Conservation (phyloP, 2,888 invertebrate species). For the Oligia fasciuncula region DNA sequence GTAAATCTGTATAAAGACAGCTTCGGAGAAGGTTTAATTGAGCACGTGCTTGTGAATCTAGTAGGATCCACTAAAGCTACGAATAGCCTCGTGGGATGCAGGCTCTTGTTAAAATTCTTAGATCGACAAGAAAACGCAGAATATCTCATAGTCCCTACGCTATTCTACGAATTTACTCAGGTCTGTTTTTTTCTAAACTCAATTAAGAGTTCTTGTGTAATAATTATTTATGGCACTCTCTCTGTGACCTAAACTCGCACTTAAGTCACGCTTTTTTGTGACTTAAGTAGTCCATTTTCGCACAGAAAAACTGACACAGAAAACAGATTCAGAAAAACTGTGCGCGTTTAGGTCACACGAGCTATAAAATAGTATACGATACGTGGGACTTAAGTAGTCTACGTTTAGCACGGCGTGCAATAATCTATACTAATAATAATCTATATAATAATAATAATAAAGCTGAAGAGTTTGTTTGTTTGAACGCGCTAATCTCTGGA, state of each 20-base stretch:
- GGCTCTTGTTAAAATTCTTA: slow-evolving; percentile 89
- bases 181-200: slow-evolving; percentile 67
- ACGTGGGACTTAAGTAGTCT: too few relatives aligned
- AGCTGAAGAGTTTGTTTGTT: too few relatives aligned
- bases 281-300: too few relatives aligned
- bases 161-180: slow-evolving; percentile 83
- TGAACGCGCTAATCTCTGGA: too few relatives aligned
- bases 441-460: too few relatives aligned
- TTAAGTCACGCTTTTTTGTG: background rate
- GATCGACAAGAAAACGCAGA: slow-evolving; percentile 88
- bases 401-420: background rate
- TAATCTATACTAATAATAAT: background rate
- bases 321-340: too few relatives aligned
- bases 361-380: too few relatives aligned
- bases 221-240: background rate
- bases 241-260: background rate
- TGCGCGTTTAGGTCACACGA: background rate
- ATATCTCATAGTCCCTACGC: slow-evolving; percentile 86
- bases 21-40: slow-evolving; percentile 86
- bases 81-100: slow-evolving; percentile 88
- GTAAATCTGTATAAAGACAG: slow-evolving; percentile 81
- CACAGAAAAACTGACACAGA: background rate
- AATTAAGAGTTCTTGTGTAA: background rate
- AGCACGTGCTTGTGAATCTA: slow-evolving; percentile 82
- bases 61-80: slow-evolving; percentile 84